These are phyloP conservation scores for Tragopan temminckii DNA, from an alignment of 2,797 vertebrate species.

Conservation along the genomic window DNA sequence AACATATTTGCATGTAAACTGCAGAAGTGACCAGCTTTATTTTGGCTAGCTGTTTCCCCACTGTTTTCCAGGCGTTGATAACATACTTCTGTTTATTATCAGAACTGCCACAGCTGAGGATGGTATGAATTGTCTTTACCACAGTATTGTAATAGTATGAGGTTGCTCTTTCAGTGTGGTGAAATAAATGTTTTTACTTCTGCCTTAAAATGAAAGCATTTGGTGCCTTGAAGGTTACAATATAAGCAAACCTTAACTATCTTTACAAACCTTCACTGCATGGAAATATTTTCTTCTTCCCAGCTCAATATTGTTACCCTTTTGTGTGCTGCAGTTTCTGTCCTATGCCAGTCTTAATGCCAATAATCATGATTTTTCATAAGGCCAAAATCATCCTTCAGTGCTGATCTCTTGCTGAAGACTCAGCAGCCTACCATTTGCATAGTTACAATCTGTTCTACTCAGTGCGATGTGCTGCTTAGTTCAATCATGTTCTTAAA, in stretches of 20 bases:
- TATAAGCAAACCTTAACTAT: constrained; percentile 23
- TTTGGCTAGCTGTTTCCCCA: constrained; percentile 47
- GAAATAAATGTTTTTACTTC: constrained; percentile 50
- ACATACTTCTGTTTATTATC: constrained; percentile 36
- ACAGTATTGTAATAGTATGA: constrained; percentile 24
- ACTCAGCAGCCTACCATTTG: not conserved
- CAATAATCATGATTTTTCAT: not conserved
- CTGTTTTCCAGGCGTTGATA: constrained; percentile 41
- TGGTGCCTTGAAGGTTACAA: constrained; percentile 32
- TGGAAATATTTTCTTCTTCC: not conserved
- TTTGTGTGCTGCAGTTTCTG: not conserved
- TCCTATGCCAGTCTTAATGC: not conserved
- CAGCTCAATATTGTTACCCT: constrained; percentile 6
- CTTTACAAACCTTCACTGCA: not conserved
- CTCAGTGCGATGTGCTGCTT: not conserved
- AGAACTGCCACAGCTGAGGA: constrained; percentile 42
- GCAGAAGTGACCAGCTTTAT: constrained; percentile 45
- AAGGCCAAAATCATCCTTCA: constrained; percentile 13
- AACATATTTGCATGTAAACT: constrained; percentile 52
- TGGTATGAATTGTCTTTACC: constrained; percentile 60
- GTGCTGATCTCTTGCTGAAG: not conserved
- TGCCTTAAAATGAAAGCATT: constrained; percentile 48
- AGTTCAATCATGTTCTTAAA: not conserved
- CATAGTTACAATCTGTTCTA: constrained; percentile 12
- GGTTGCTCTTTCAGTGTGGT: constrained; percentile 23